These are phyloP conservation scores for Prionchulus punctatus DNA, from an alignment of 2,888 invertebrate species.

Conservation along the genomic window DNA sequence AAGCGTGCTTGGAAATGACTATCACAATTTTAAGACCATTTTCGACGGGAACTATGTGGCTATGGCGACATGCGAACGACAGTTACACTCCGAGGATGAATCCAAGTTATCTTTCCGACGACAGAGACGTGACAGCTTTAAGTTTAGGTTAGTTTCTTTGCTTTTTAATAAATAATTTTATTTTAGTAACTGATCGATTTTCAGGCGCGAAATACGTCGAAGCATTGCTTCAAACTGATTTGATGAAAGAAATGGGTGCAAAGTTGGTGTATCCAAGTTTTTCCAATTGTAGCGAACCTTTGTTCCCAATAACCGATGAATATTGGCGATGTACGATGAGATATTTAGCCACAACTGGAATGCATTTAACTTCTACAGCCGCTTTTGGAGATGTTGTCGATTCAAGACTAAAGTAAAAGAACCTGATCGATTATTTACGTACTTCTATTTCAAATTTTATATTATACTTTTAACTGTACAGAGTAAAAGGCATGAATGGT, in stretches of 20 bases:
- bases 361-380: slow-evolving; percentile 8
- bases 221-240: slow-evolving; percentile 9
- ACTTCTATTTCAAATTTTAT: background rate
- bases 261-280: slow-evolving; percentile 10
- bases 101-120: slow-evolving; percentile 12
- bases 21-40: slow-evolving; percentile 13
- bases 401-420: background rate
- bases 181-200: too few species aligned
- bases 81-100: slow-evolving; percentile 9
- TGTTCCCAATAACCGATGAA: slow-evolving; percentile 1
- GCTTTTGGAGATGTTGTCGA: slow-evolving; percentile 2
- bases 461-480: background rate
- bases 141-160: slow-evolving; percentile 7
- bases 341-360: slow-evolving; percentile 11
- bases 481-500: slow-evolving; percentile 5
- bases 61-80: slow-evolving; percentile 10
- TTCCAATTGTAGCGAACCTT: slow-evolving; percentile 5
- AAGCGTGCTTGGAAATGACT: slow-evolving; percentile 8
- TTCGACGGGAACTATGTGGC: slow-evolving; percentile 14
- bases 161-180: background rate
- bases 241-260: slow-evolving; percentile 10
- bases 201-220: slow-evolving; percentile 12
- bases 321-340: slow-evolving; percentile 12
- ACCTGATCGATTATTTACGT: background rate
- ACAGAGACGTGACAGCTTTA: slow-evolving; percentile 9